Evolutionary conservation across 2,113 vertebrate genomes (phyloP).

Genomic region (Anthoscopus minutus): DNA sequence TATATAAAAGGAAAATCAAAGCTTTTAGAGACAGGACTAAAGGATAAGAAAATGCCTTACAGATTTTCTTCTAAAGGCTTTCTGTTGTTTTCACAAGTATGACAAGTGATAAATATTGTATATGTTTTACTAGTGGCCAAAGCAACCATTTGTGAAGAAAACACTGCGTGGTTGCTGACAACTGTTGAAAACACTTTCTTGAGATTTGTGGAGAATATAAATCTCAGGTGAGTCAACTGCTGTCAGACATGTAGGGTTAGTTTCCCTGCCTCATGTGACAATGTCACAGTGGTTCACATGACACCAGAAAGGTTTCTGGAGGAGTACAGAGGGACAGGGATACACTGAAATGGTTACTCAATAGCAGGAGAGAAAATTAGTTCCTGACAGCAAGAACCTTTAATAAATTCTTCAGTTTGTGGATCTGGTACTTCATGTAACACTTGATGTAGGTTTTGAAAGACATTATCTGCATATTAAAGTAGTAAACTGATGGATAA

Average conservation of each 20-base stretch:
- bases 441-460: neutral
- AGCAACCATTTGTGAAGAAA: neutral
- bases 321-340: neutral
- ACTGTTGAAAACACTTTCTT: neutral
- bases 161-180: fast-evolving
- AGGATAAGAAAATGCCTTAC: neutral
- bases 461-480: neutral
- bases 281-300: neutral
- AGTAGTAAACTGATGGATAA: neutral
- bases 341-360: neutral
- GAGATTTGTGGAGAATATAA: neutral
- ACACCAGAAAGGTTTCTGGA: neutral
- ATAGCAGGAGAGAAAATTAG: neutral
- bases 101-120: neutral
- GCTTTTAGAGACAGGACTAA: neutral
- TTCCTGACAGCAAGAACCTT: neutral
- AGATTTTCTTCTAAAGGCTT: neutral
- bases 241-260: neutral
- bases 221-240: neutral
- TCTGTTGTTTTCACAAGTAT: neutral
- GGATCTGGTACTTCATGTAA: neutral
- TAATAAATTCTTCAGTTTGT: neutral
- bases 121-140: neutral
- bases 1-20: neutral
- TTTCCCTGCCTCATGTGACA: neutral